Evolutionary conservation across 2,113 vertebrate species (phyloP), one percentile per base, ranked within the genome.

Genomic region (Hippoglossus stenolepis): DNA sequence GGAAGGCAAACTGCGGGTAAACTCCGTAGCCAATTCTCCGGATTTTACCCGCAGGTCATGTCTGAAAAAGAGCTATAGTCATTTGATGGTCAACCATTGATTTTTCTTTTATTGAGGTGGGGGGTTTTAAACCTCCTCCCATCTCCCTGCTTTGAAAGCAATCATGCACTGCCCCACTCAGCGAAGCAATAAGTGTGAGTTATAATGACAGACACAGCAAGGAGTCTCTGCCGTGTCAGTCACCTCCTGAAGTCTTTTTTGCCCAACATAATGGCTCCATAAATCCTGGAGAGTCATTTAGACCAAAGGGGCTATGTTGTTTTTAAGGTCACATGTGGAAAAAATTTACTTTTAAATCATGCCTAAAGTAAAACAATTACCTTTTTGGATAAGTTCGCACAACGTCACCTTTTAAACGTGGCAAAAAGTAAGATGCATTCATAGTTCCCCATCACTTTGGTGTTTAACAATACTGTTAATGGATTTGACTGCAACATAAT

Each of bases 151-250:
- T 47, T 65, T 63, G 31, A 57, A 74, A 70, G 40, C 68, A 70
- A n/a, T 77, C 70, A 35, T 56, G 65, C 45, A 18, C 70, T 45
- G 70, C 4, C 70, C 51, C 56, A 51, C 62, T 72, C 71, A 38
- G 57, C 62, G 28, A 57, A 70, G 72, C 67, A 69, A 14, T 73
- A 77, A 82, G 65, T 79, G 75, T 83, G 78, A 84, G 26, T 75
- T 89, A 85, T 77, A 76, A 83, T 72, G 78, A 83, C 83, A 76
- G 70, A 20, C 77, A 15, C 85, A 86, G 87, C 56, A 62, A 60
- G 89, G 26, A 75, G 79, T 71, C 82, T 75, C 70, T 79, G 76
- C 76, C 65, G 63, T 81, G 77, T 86, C 85, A 86, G 85, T 77
- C 68, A 38, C 84, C 76, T 47, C 23, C 79, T 77, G 70, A 70